A percentile compares a stretch with the other conserved stretches of the same genome.
These are phyloP conservation scores for Laticauda colubrina DNA, from an alignment of 2,113 vertebrate genomes.

Conservation along the genomic window DNA sequence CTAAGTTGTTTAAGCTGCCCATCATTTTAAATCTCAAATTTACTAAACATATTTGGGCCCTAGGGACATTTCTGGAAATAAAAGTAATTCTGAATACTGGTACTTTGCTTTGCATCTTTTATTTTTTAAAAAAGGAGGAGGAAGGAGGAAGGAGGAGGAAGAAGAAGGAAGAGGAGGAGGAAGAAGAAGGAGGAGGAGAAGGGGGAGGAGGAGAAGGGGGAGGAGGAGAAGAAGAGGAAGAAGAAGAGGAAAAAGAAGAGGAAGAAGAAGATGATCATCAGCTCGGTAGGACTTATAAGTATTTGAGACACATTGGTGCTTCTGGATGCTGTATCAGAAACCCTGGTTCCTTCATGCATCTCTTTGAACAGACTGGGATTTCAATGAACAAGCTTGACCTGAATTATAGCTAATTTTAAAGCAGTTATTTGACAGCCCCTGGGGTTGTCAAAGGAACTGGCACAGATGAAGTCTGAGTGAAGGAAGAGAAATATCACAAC, in stretches of 20 bases:
- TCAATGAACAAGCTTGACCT: background rate
- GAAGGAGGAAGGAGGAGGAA: too few relatives aligned
- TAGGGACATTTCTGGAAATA: background rate
- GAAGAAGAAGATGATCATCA: background rate
- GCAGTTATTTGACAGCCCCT: background rate
- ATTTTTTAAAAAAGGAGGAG: background rate
- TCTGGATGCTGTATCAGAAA: background rate
- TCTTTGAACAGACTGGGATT: background rate
- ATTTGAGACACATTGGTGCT: background rate
- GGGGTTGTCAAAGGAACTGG: background rate
- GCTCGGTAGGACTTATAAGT: background rate
- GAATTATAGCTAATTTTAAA: background rate
- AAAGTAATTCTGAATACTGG: background rate
- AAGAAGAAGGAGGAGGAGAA: too few relatives aligned
- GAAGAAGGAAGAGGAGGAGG: too few relatives aligned
- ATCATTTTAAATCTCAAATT: background rate
- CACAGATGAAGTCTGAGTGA: background rate
- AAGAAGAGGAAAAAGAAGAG: background rate
- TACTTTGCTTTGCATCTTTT: background rate
- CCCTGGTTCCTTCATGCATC: background rate
- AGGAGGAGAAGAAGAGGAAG: too few relatives aligned
- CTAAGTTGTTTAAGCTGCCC: background rate
- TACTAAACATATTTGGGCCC: background rate
- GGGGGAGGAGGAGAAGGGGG: accelerated
- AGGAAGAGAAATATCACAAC: background rate